Evolutionary conservation across 2,797 vertebrate genomes (phyloP).

Genomic region (Argyrosomus regius): DNA sequence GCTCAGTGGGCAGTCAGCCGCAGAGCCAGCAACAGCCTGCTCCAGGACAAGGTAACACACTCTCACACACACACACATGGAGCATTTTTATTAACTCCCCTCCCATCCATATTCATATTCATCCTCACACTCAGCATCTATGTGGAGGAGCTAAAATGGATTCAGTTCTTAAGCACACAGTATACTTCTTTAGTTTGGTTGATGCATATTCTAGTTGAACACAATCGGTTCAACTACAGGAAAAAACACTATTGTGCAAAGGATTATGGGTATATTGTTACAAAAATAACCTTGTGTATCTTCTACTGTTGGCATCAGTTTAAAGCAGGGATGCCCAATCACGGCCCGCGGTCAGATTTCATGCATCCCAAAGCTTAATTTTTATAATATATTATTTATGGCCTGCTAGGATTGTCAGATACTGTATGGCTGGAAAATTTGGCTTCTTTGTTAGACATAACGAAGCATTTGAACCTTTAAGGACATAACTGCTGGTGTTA

Average conservation of each 20-base stretch:
- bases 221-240: not conserved
- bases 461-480: too few species aligned
- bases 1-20: constrained; percentile 81
- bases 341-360: too few species aligned
- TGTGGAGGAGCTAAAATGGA: not conserved
- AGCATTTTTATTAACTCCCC: constrained; percentile 28
- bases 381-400: too few species aligned
- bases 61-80: constrained; percentile 1
- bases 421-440: too few species aligned
- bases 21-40: constrained; percentile 83
- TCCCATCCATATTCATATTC: not conserved
- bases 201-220: not conserved
- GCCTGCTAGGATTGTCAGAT: too few species aligned
- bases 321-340: too few species aligned
- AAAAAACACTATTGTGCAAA: not conserved
- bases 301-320: not conserved
- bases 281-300: constrained; percentile 1
- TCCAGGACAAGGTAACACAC: constrained; percentile 87
- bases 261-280: not conserved
- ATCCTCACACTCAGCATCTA: not conserved
- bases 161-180: not conserved
- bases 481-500: too few species aligned
- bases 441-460: too few species aligned
- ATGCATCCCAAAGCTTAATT: too few species aligned
- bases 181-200: not conserved